These are phyloP conservation scores for Hoplias malabaricus DNA, from an alignment of 2,113 vertebrate species.

Conservation along the genomic window DNA sequence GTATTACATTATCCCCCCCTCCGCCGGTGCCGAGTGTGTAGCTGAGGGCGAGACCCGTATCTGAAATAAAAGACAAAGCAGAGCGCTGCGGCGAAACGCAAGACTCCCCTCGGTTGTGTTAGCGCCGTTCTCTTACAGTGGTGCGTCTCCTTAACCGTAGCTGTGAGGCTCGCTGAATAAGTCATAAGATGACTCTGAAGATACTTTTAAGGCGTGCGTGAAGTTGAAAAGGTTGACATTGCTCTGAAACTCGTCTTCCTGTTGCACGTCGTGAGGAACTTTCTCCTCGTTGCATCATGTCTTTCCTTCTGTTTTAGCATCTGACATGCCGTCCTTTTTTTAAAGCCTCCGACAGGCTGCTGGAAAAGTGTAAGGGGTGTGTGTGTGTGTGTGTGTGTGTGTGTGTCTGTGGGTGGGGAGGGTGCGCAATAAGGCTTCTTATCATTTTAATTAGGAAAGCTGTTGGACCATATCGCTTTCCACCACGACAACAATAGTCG, in stretches of 20 bases:
- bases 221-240: neutral
- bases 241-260: neutral
- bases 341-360: slow-evolving; percentile 60
- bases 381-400: too few relatives aligned
- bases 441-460: slow-evolving; percentile 82
- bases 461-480: slow-evolving; percentile 74
- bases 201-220: neutral
- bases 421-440: slow-evolving; percentile 77
- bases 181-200: neutral
- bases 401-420: too few relatives aligned
- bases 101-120: neutral
- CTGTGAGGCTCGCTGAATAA: neutral
- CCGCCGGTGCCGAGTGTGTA: neutral
- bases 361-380: slow-evolving; percentile 55
- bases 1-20: neutral
- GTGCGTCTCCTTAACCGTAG: neutral
- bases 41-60: neutral
- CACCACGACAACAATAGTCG: slow-evolving; percentile 66
- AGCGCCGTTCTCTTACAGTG: neutral
- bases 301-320: slow-evolving; percentile 49
- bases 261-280: slow-evolving; percentile 20
- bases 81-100: neutral
- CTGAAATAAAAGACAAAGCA: neutral
- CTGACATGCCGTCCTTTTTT: slow-evolving; percentile 64
- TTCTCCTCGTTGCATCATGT: slow-evolving; percentile 39